A percentile compares a stretch with the other conserved stretches of the same genome.
These are phyloP conservation scores for Drosophila cognata DNA, from an alignment of 2,888 invertebrate genomes.

Conservation along the genomic window DNA sequence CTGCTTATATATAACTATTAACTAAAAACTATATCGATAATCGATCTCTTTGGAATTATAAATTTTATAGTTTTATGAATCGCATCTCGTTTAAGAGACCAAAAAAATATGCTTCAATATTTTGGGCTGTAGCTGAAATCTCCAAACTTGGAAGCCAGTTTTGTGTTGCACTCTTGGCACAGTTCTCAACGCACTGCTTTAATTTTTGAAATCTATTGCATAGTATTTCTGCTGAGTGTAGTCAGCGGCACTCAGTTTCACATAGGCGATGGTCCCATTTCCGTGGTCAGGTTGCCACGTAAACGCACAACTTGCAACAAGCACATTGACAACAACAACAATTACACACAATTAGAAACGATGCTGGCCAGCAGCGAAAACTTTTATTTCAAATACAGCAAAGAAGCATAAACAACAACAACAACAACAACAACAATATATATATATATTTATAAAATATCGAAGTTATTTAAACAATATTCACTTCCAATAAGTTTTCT, in stretches of 20 bases:
- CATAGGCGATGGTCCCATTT: slow-evolving; percentile 34
- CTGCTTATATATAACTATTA: background rate
- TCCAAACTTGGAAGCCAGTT: background rate
- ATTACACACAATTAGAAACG: slow-evolving; percentile 5
- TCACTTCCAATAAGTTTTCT: background rate
- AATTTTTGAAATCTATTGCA: no score
- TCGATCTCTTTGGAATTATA: background rate
- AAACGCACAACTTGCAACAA: slow-evolving; percentile 40
- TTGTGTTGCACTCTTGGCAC: no score
- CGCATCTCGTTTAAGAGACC: background rate
- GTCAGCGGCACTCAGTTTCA: background rate
- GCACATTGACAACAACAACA: background rate
- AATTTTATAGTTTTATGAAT: background rate
- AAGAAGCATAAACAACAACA: slow-evolving; percentile 4
- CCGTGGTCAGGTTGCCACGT: slow-evolving; percentile 26
- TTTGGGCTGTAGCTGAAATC: background rate
- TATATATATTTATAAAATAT: background rate
- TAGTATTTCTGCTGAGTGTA: background rate
- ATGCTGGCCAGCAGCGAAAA: slow-evolving; percentile 38
- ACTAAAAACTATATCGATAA: background rate
- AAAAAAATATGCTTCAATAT: background rate
- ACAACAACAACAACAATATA: slow-evolving; percentile 1
- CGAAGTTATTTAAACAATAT: background rate
- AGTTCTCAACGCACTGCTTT: no score
- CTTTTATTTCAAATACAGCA: slow-evolving; percentile 36